Percentiles rank a stretch among this genome's conserved stretches.
These are phyloP conservation scores for Chironomus striatipennis DNA, from an alignment of 1,140 invertebrate species.

Conservation along the genomic window DNA sequence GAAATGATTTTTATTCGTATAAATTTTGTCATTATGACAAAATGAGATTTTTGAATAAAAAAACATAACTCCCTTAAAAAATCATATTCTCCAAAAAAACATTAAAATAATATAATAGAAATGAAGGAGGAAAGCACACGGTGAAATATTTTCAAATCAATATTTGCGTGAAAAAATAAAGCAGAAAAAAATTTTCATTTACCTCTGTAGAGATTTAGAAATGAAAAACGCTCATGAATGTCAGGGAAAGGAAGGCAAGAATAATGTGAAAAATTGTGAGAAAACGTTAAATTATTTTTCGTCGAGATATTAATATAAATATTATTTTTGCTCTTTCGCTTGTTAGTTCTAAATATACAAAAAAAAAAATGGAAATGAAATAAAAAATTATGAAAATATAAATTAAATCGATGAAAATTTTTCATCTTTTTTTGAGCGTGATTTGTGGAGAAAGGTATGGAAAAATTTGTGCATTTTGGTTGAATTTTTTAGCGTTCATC, in stretches of 20 bases:
- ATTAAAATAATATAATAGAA: too few species aligned
- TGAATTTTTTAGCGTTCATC: too few species aligned
- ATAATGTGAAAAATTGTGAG: constrained; percentile 25
- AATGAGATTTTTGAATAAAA: neutral
- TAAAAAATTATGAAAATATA: neutral
- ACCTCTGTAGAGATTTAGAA: neutral
- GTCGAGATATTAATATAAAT: constrained; percentile 1
- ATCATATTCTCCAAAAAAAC: neutral
- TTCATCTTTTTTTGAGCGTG: too few species aligned
- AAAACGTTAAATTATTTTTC: neutral
- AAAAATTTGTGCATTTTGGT: too few species aligned
- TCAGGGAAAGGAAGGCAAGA: neutral
- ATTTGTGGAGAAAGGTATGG: too few species aligned
- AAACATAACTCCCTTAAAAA: too few species aligned
- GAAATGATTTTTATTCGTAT: neutral
- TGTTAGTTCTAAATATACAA: neutral
- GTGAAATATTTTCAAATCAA: neutral
- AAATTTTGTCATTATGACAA: neutral
- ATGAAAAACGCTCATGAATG: neutral
- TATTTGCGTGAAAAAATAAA: neutral
- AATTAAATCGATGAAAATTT: neutral
- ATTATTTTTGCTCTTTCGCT: neutral
- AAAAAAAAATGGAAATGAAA: neutral
- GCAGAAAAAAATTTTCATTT: neutral
- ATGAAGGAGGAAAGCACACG: too few species aligned